Conservation (phyloP, 2,113 vertebrate genomes). For the Varanus komodoensis region DNA sequence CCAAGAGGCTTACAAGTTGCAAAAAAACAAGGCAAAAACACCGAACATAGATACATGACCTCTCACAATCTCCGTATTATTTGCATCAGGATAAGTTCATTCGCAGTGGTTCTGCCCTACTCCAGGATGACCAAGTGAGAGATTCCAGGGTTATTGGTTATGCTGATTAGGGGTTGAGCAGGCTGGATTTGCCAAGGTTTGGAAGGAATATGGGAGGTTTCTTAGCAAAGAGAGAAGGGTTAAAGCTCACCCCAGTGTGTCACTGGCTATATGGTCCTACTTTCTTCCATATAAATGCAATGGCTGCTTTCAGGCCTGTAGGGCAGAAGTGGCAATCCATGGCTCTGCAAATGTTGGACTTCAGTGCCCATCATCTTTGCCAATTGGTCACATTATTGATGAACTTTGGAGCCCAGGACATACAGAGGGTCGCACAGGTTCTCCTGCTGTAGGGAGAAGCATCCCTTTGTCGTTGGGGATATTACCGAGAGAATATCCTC, state of each 20-base stretch:
- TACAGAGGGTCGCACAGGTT: not conserved
- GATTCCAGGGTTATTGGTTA: not conserved
- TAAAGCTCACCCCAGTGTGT: not conserved
- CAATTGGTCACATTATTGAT: not conserved
- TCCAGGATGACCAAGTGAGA: not conserved
- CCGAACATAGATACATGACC: conserved; percentile 28
- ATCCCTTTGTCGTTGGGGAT: not conserved
- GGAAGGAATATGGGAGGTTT: not conserved
- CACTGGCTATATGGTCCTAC: not conserved
- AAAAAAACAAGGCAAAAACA: not conserved
- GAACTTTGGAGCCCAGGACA: not conserved
- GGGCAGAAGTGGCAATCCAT: not conserved
- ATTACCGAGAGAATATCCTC: too few species aligned
- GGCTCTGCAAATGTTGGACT: not conserved
- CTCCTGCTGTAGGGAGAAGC: not conserved
- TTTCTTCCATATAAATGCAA: not conserved
- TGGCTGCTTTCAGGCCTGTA: not conserved
- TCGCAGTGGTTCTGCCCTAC: not conserved
- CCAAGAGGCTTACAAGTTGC: not conserved
- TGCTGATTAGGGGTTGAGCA: not conserved
- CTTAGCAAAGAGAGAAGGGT: not conserved
- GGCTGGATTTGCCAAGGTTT: not conserved
- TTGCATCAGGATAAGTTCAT: not conserved
- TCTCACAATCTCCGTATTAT: not conserved
- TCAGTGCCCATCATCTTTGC: not conserved